Percentiles rank a stretch among this genome's conserved stretches.
These are phyloP conservation scores for Podarcis cretensis DNA, from an alignment of 2,113 vertebrate species.

Conservation along the genomic window DNA sequence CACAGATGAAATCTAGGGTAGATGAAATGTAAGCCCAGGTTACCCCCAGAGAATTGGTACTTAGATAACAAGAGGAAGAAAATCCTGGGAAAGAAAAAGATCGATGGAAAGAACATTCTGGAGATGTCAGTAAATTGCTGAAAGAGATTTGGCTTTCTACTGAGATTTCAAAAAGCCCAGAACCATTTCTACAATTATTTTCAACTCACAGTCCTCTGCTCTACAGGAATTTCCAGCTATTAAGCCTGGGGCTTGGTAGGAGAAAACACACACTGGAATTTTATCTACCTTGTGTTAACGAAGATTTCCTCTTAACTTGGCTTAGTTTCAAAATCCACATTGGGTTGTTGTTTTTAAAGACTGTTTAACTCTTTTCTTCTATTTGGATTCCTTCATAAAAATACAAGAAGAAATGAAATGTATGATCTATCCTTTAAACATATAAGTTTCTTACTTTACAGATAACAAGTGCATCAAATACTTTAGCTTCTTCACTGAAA, in stretches of 20 bases:
- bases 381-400: background rate
- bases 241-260: background rate
- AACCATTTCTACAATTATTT: background rate
- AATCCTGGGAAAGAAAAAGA: background rate
- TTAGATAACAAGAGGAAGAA: slow-evolving; percentile 3
- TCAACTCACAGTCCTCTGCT: background rate
- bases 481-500: background rate
- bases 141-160: slow-evolving; percentile 7
- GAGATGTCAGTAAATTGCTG: slow-evolving; percentile 8
- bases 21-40: background rate
- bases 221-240: slow-evolving; percentile 7
- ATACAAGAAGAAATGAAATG: background rate
- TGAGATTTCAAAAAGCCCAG: slow-evolving; percentile 11
- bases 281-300: background rate
- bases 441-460: background rate
- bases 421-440: background rate
- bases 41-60: background rate
- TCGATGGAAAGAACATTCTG: background rate
- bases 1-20: background rate
- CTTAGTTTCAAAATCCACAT: background rate
- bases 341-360: background rate
- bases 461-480: background rate
- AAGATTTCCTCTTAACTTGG: background rate
- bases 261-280: background rate
- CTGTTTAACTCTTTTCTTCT: background rate